A percentile compares a stretch with the other conserved stretches of the same genome.
Evolutionary conservation across 2,888 invertebrate genomes (phyloP).

Genomic region (Epinotia ramella): DNA sequence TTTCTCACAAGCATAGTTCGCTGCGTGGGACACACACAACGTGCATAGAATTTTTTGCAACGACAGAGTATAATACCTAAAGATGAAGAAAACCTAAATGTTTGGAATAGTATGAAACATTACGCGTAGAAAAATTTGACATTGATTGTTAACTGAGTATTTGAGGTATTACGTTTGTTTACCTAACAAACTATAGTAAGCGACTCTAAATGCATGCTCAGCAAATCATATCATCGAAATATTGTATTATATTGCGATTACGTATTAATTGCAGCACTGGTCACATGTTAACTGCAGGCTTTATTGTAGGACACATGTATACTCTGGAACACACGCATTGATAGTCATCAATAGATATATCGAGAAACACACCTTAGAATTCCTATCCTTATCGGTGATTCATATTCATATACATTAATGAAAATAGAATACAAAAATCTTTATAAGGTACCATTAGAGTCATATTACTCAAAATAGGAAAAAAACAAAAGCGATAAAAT

Average conservation of each 20-base stretch:
- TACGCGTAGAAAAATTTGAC: background rate
- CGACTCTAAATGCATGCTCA: background rate
- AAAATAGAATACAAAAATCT: conserved; percentile 13
- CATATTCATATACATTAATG: background rate
- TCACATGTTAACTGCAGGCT: background rate
- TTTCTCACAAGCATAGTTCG: background rate
- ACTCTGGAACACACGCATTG: background rate
- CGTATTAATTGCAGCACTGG: background rate
- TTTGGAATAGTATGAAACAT: background rate
- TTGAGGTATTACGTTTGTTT: too few species aligned
- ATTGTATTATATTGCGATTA: background rate
- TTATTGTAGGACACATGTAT: background rate
- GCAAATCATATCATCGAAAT: background rate
- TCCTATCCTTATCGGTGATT: background rate
- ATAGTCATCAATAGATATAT: background rate
- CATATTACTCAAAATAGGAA: conserved; percentile 42
- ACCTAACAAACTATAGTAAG: too few species aligned
- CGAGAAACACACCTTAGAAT: background rate
- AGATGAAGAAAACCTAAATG: background rate
- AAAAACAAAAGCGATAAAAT: conserved; percentile 53
- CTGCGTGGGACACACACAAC: background rate
- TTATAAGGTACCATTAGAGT: conserved; percentile 10
- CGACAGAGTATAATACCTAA: background rate
- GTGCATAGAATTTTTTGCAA: background rate
- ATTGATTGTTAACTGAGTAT: background rate